phyloP scores from a whole-genome alignment of 2,888 invertebrate genomes.

The Didymodactylos carnosus region DNA sequence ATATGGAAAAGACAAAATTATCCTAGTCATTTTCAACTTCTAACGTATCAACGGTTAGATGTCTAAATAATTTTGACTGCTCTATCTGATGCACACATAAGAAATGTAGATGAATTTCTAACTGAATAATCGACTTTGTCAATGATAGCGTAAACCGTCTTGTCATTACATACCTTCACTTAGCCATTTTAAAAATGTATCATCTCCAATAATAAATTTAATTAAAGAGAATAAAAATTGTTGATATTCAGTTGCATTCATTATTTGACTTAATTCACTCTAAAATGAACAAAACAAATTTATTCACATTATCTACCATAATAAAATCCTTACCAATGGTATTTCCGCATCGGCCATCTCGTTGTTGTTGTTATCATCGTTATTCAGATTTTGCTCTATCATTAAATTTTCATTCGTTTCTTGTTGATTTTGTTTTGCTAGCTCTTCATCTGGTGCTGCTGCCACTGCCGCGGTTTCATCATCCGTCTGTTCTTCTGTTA shows the following conservation, averaged over 20 bases:
- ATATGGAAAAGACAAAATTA: too few species aligned
- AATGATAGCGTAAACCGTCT: too few species aligned
- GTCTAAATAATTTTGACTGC: too few species aligned
- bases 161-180: too few species aligned
- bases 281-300: not conserved
- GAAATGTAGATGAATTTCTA: too few species aligned
- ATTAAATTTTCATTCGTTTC: too few species aligned
- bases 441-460: not conserved
- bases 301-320: not conserved
- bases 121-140: too few species aligned
- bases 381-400: not conserved
- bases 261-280: not conserved
- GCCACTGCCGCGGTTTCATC: not conserved
- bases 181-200: slow-evolving; percentile 3
- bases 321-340: not conserved
- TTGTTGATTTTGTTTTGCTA: not conserved
- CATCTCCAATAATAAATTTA: slow-evolving; percentile 6
- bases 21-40: too few species aligned
- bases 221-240: slow-evolving; percentile 8
- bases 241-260: slow-evolving; percentile 4
- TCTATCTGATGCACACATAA: too few species aligned
- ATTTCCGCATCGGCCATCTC: not conserved
- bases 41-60: too few species aligned
- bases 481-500: too few species aligned
- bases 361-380: not conserved